Conservation (phyloP, 2,797 vertebrate species). For the Chelon labrosus region DNA sequence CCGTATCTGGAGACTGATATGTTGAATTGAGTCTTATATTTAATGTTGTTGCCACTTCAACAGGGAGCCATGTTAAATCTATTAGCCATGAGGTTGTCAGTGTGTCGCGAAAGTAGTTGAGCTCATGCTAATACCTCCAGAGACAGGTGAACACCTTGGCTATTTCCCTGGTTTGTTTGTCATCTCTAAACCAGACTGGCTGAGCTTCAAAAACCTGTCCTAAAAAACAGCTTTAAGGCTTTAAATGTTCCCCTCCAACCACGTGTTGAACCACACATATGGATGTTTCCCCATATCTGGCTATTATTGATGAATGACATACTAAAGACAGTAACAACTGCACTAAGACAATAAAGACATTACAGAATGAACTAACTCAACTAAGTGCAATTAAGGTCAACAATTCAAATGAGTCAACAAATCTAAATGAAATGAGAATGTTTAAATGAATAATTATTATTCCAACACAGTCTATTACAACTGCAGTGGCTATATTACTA, state of each 20-base stretch:
- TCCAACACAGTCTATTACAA: neutral
- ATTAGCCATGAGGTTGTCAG: slow-evolving; percentile 9
- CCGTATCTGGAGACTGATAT: neutral
- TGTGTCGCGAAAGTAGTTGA: slow-evolving; percentile 43
- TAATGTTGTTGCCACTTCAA: neutral
- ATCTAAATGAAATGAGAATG: neutral
- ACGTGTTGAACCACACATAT: neutral
- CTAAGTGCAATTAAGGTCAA: neutral
- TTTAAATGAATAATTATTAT: too few relatives aligned
- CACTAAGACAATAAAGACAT: neutral
- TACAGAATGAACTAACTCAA: neutral
- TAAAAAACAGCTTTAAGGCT: slow-evolving; percentile 11
- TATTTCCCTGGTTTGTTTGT: slow-evolving; percentile 33
- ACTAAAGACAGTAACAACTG: neutral
- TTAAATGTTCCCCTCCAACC: neutral
- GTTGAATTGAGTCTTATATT: neutral
- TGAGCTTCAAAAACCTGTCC: slow-evolving; percentile 11
- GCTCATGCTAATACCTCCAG: slow-evolving; percentile 61
- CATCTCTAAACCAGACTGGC: slow-evolving; percentile 9
- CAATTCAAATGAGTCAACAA: neutral
- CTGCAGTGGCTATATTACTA: neutral
- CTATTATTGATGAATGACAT: neutral
- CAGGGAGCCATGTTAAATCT: slow-evolving; percentile 9
- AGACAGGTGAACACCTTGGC: slow-evolving; percentile 55
- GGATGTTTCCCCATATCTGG: neutral